Conservation (phyloP, 35 echinoderm and acorn worm genomes). For the Heliocidaris tuberculata region DNA sequence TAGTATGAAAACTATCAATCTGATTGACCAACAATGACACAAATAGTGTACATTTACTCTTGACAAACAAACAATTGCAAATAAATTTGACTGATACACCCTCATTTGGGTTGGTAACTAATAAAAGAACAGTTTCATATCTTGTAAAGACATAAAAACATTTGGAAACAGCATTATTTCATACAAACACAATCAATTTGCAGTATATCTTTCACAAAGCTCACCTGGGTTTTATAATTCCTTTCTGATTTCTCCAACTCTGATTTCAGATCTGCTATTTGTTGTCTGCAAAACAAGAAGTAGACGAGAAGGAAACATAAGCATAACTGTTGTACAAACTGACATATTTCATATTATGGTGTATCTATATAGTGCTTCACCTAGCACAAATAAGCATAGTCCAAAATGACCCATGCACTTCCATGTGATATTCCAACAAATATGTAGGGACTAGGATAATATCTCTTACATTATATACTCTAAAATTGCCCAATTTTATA, state of each 20-base stretch:
- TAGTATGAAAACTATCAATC: background rate
- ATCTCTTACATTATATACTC: background rate
- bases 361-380: background rate
- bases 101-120: too few species aligned
- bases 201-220: background rate
- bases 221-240: constrained; percentile 75
- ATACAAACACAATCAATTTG: background rate
- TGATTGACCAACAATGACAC: background rate
- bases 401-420: background rate
- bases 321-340: too few species aligned
- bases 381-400: background rate
- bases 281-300: constrained; percentile 55
- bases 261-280: constrained; percentile 75
- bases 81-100: too few species aligned
- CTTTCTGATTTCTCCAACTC: constrained; percentile 77
- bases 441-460: background rate
- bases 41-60: too few species aligned
- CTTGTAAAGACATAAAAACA: background rate
- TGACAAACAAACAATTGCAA: too few species aligned
- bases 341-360: background rate
- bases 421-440: background rate
- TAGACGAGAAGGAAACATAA: background rate
- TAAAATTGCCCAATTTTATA: too few species aligned
- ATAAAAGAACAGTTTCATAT: background rate
- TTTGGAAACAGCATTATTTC: background rate